These are phyloP conservation scores for Cyprinodon variegatus DNA, from an alignment of 2,113 vertebrate genomes.

Conservation along the genomic window DNA sequence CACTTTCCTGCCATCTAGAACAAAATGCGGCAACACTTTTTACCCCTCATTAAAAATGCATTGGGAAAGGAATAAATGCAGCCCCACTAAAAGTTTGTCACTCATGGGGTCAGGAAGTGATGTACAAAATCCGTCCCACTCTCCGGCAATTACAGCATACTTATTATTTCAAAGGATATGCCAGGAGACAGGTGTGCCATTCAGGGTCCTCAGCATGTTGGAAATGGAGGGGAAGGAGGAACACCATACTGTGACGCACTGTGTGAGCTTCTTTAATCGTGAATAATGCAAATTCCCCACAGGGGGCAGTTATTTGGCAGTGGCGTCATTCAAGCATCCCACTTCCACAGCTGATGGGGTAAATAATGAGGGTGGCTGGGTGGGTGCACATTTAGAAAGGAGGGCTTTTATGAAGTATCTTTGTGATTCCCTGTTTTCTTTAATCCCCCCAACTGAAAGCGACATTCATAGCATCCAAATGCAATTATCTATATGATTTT, in stretches of 20 bases:
- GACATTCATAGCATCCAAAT: constrained; percentile 22
- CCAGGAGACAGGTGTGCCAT: constrained; percentile 81
- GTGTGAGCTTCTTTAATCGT: constrained; percentile 77
- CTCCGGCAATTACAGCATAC: constrained; percentile 79
- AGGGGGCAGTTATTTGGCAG: constrained; percentile 78
- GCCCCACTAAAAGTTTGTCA: constrained; percentile 79
- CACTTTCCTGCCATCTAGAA: constrained; percentile 56
- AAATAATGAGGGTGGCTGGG: constrained; percentile 72
- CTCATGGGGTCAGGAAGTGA: constrained; percentile 79
- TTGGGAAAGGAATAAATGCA: constrained; percentile 74
- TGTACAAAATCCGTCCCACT: constrained; percentile 75
- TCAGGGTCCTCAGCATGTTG: constrained; percentile 68
- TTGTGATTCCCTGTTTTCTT: constrained; percentile 6
- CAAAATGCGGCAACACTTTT: constrained; percentile 76
- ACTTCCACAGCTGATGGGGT: constrained; percentile 74
- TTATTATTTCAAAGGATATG: constrained; percentile 81
- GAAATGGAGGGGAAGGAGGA: constrained; percentile 74
- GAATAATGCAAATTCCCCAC: constrained; percentile 83
- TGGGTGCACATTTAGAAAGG: constrained; percentile 33
- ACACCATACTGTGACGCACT: constrained; percentile 63
- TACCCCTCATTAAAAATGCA: constrained; percentile 80
- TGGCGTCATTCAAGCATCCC: constrained; percentile 63
- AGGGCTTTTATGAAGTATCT: constrained; percentile 34
- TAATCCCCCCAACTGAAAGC: not conserved
- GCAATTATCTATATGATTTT: constrained; percentile 51